Conservation (phyloP, 2,797 vertebrate genomes). For the Liasis olivaceus region DNA sequence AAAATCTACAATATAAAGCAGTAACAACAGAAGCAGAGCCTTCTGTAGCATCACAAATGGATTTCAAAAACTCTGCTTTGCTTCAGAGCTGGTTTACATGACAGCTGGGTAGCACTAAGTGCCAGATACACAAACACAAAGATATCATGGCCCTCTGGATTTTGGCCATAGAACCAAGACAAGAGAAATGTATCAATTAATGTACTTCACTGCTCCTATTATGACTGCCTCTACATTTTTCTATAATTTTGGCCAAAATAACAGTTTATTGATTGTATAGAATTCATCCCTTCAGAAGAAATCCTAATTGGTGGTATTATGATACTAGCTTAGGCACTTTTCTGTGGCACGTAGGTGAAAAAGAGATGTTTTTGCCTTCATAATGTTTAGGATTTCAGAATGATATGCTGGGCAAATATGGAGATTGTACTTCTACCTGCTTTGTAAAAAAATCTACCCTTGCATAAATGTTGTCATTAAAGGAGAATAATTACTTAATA, state of each 20-base stretch:
- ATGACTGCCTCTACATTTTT: neutral
- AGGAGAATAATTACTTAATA: neutral
- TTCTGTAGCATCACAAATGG: neutral
- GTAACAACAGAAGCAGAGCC: neutral
- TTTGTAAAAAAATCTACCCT: neutral
- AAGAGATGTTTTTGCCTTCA: constrained; percentile 3
- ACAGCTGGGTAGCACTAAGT: neutral
- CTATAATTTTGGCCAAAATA: neutral
- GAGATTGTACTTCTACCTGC: constrained; percentile 15
- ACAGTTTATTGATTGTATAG: neutral
- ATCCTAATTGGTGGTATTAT: constrained; percentile 7
- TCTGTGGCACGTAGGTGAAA: neutral
- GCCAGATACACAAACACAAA: neutral
- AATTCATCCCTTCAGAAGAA: constrained; percentile 6
- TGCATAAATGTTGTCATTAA: neutral
- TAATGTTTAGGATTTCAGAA: constrained; percentile 20
- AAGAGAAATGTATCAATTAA: neutral
- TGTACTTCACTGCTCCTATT: neutral
- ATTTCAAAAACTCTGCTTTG: neutral
- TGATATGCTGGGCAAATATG: constrained; percentile 18
- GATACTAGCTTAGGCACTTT: neutral
- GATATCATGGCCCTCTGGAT: neutral
- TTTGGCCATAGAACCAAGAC: neutral
- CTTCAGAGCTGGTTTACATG: neutral
- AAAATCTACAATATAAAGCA: neutral